Evolutionary conservation across 2,888 invertebrate species (phyloP), one percentile per base, ranked within the genome.

Genomic region (Parthenolecanium corni): DNA sequence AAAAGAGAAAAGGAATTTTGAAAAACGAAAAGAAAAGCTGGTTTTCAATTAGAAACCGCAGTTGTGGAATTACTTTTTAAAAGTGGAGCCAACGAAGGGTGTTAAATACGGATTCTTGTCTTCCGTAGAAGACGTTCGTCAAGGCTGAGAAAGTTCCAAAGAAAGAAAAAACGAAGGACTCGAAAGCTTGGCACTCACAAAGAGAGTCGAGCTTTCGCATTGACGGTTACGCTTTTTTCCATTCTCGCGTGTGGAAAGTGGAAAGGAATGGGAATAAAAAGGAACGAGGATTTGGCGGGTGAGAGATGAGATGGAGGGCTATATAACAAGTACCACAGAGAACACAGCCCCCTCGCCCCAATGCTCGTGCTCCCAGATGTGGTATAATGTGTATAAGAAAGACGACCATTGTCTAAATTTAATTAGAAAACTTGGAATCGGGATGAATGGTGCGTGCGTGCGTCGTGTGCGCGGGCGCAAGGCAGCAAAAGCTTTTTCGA

Each of bases 51-150:
- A 61, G 40, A 61, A 23, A 61, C 61, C 61, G 61, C 61, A 61
- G 47, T 36, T 49, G 4, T 4, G 14, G 61, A 31, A 49, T 38
- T 61, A 49, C 25, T 49, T 61, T 49, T 61, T 61, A 61, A 61
- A 40, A 61, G 61, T 31, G 31, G 9, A 61, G 49, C 36, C 61
- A 23, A 61, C 49, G 40, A 61, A 61, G 61, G 61, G 61, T 49
- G 61, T 49, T 61, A 61, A 61, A 61, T 61, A 61, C 51, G 61
- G 18, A 36, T 58, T 61, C 61, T 61, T 61, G 61, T 61, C 61
- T 61, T 61, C 36, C 47, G 49, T 38, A 38, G 38, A 49, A 44
- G 20, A 44, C 16, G 46, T 20, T 44, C 46, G 16, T 20, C 20
- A 44, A 16, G n/a, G 31, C 9, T 31, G 9, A 31, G n/a, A n/a